These are phyloP conservation scores for Psilopogon haemacephalus DNA, from an alignment of 2,113 vertebrate species.

Conservation along the genomic window DNA sequence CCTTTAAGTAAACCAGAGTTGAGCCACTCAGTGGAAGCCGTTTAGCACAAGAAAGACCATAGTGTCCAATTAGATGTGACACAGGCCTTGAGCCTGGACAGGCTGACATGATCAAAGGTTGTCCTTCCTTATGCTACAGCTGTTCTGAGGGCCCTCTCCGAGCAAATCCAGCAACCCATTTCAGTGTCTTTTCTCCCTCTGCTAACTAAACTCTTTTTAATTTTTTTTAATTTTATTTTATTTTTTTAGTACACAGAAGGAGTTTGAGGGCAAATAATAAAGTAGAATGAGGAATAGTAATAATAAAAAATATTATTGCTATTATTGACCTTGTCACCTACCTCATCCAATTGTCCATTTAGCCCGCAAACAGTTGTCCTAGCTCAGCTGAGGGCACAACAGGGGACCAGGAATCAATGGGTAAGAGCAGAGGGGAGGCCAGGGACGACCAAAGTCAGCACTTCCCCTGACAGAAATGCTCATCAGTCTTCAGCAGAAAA, in stretches of 20 bases:
- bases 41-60: background rate
- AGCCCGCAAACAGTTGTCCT: background rate
- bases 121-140: background rate
- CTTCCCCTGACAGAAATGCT: background rate
- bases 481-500: background rate
- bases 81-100: background rate
- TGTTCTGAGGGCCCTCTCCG: background rate
- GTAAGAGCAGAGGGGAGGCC: background rate
- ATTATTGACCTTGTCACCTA: background rate
- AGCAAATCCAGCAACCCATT: background rate
- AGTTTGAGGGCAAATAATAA: background rate
- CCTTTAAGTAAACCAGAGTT: background rate
- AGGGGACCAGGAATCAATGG: background rate
- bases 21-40: background rate
- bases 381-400: background rate
- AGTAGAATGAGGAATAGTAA: background rate
- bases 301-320: background rate
- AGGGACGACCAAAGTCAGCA: background rate
- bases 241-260: background rate
- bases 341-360: background rate
- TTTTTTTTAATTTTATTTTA: too few species aligned
- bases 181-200: background rate
- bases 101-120: accelerated
- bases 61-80: background rate
- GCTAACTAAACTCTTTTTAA: background rate